Evolutionary conservation across 2,113 vertebrate genomes (phyloP).

Genomic region (Embiotoca jacksoni): DNA sequence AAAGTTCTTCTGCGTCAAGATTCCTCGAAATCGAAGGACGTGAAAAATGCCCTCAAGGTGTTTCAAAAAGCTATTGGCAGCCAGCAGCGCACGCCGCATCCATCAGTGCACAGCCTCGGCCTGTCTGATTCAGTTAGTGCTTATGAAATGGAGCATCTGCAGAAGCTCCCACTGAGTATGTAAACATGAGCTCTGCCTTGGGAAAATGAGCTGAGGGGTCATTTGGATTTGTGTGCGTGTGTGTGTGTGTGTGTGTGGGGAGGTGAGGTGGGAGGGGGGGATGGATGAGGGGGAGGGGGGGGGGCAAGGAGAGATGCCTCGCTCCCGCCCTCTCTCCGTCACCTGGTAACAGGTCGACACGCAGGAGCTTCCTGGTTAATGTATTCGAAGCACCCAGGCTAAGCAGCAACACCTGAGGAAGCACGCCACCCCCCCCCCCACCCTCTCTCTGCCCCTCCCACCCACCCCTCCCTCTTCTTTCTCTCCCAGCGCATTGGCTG

Average conservation of each 20-base stretch:
- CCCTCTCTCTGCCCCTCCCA: not conserved
- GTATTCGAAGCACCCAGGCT: conserved; percentile 55
- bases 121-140: conserved; percentile 73
- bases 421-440: conserved; percentile 5
- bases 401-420: conserved; percentile 70
- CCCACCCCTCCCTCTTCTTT: not conserved
- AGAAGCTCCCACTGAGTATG: conserved; percentile 72
- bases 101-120: conserved; percentile 45
- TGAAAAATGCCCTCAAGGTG: conserved; percentile 27
- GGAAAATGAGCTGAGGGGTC: conserved; percentile 74
- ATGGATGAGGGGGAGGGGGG: conserved; percentile 43
- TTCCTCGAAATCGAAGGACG: conserved; percentile 8
- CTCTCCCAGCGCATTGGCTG: conserved; percentile 50
- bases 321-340: conserved; percentile 38
- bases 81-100: conserved; percentile 31
- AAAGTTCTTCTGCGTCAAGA: not conserved
- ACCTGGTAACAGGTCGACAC: conserved; percentile 77
- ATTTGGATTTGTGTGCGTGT: conserved; percentile 52
- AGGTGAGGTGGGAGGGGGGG: no score
- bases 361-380: conserved; percentile 62
- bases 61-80: conserved; percentile 52
- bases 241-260: no score
- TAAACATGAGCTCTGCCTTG: conserved; percentile 73
- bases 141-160: conserved; percentile 75
- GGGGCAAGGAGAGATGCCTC: conserved; percentile 23